A percentile compares a stretch with the other conserved stretches of the same genome.
phyloP scores from a whole-genome alignment of 2,113 vertebrate genomes.

The Eudorcas thomsonii region DNA sequence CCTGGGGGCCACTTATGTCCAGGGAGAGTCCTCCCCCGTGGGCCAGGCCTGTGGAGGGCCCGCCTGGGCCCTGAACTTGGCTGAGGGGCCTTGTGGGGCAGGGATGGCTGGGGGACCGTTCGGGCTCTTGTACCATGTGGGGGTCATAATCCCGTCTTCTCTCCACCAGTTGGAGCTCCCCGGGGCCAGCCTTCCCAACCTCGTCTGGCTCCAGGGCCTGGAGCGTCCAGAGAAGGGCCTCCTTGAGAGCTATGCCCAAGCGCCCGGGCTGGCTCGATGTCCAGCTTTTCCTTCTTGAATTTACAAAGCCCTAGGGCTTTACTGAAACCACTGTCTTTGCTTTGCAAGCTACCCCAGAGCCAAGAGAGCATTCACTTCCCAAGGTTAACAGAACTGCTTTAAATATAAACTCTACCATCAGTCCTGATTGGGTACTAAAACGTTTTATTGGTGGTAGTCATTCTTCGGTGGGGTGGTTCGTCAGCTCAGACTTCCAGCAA shows the following conservation, averaged over 20 bases:
- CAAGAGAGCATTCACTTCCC: fast-evolving
- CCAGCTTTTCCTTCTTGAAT: neutral
- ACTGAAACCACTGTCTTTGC: neutral
- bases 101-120: neutral
- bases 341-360: neutral
- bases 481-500: neutral
- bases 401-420: neutral
- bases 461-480: fast-evolving
- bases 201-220: neutral
- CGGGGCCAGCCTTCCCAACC: fast-evolving
- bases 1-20: neutral
- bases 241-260: neutral
- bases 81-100: fast-evolving
- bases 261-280: neutral
- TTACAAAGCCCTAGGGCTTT: neutral
- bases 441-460: neutral
- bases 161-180: too few relatives aligned
- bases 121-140: neutral
- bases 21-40: neutral
- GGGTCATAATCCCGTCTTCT: neutral
- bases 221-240: neutral
- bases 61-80: neutral
- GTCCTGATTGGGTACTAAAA: neutral
- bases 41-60: neutral
- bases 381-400: neutral